Percentiles rank a stretch among this genome's conserved stretches.
These are phyloP conservation scores for Cephus nigrinus DNA, from an alignment of 2,888 invertebrate genomes.

Conservation along the genomic window DNA sequence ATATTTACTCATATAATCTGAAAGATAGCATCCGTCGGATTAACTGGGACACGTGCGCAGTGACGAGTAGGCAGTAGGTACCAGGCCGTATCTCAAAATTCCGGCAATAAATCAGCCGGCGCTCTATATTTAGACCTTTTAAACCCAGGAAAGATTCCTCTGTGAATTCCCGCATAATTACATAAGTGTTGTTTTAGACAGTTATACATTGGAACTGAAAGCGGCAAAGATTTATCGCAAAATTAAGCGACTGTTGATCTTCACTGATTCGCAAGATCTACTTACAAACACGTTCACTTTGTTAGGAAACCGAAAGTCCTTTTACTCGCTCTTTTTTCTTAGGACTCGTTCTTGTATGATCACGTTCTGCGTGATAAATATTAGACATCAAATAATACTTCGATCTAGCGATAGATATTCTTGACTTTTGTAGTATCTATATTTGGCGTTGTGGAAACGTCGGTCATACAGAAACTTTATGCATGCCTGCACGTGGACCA, in stretches of 20 bases:
- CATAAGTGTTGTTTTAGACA: constrained; percentile 32
- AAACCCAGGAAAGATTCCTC: constrained; percentile 36
- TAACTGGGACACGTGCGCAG: not conserved
- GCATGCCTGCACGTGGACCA: not conserved
- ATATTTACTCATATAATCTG: not conserved
- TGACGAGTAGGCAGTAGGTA: not conserved
- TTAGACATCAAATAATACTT: not conserved
- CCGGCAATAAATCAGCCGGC: constrained; percentile 41
- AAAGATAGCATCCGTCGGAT: not conserved
- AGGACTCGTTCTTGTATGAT: not conserved
- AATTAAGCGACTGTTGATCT: not conserved
- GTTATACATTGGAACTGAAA: not conserved
- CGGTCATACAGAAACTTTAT: not conserved
- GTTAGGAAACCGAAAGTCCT: not conserved
- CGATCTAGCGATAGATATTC: not conserved
- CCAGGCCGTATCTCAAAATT: constrained; percentile 19
- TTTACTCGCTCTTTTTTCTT: not conserved
- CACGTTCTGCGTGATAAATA: not conserved
- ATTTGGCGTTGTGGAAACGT: not conserved
- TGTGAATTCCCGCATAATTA: constrained; percentile 44
- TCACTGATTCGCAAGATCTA: not conserved
- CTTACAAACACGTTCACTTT: not conserved
- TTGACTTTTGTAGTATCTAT: not conserved
- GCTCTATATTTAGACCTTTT: constrained; percentile 54
- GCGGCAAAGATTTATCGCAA: not conserved